Conservation (phyloP, 2,113 vertebrate species). For the Rhinolophus sinicus region DNA sequence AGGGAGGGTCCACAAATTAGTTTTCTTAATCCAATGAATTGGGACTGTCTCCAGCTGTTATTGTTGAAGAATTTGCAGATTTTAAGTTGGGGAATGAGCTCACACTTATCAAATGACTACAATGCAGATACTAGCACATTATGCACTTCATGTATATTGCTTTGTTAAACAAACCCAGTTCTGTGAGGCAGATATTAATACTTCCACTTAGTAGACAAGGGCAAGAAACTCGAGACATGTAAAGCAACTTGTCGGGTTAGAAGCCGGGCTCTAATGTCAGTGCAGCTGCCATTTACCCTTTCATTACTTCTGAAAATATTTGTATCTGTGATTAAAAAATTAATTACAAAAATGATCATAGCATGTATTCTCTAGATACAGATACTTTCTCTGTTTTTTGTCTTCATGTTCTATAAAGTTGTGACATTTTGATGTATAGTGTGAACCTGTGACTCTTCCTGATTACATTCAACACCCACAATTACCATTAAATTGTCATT, state of each 20-base stretch:
- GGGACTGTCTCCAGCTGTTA: neutral
- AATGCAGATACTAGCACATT: neutral
- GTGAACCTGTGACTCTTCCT: neutral
- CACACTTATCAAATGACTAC: neutral
- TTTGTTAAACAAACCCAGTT: neutral
- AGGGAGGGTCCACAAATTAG: neutral
- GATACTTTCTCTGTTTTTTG: constrained; percentile 43
- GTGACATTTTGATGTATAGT: neutral
- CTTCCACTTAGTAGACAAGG: neutral
- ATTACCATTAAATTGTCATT: constrained; percentile 37
- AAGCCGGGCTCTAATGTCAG: neutral
- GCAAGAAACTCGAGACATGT: neutral
- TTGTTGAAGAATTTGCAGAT: neutral
- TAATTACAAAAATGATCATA: neutral
- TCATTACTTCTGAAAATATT: neutral
- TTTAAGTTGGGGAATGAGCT: neutral
- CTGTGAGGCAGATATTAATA: neutral
- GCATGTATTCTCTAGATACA: neutral
- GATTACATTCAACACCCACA: neutral
- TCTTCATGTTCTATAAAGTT: constrained; percentile 39
- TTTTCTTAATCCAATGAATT: neutral
- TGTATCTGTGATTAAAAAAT: neutral
- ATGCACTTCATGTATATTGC: neutral
- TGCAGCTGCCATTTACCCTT: neutral
- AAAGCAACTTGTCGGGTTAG: neutral